A percentile compares a stretch with the other conserved stretches of the same genome.
phyloP scores from a whole-genome alignment of 2,113 vertebrate species.

The Pseudopipra pipra region DNA sequence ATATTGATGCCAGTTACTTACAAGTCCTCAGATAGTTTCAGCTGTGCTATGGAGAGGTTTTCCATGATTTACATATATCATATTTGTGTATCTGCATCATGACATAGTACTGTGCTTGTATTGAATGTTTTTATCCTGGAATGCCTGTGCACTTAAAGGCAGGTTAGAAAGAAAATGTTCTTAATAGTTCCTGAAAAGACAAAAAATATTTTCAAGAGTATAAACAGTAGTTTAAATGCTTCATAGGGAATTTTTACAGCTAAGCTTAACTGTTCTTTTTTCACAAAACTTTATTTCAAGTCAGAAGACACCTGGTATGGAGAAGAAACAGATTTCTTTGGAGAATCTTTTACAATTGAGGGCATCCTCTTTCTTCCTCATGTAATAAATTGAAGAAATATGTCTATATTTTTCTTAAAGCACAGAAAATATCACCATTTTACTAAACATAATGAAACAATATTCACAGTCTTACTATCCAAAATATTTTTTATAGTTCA shows the following conservation, averaged over 20 bases:
- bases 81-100: neutral
- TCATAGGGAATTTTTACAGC: neutral
- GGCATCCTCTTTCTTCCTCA: neutral
- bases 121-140: neutral
- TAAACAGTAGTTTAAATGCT: neutral
- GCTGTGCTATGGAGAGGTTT: neutral
- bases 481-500: neutral
- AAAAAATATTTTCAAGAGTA: neutral
- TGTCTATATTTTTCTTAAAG: neutral
- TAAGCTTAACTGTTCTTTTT: neutral
- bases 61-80: rapidly evolving
- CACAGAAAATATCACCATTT: neutral
- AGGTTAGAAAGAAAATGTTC: neutral
- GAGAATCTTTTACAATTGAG: neutral
- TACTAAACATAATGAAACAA: neutral
- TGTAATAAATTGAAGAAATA: neutral
- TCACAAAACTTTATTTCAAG: neutral
- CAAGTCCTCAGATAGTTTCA: neutral
- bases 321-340: neutral
- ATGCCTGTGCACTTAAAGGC: neutral
- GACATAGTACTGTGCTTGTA: neutral
- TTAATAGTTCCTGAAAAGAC: neutral
- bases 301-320: neutral
- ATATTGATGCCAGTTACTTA: neutral
- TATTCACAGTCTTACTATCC: neutral